Evolutionary conservation across 2,797 vertebrate genomes (phyloP), one percentile per base, ranked within the genome.

Genomic region (Naso thynnoides): DNA sequence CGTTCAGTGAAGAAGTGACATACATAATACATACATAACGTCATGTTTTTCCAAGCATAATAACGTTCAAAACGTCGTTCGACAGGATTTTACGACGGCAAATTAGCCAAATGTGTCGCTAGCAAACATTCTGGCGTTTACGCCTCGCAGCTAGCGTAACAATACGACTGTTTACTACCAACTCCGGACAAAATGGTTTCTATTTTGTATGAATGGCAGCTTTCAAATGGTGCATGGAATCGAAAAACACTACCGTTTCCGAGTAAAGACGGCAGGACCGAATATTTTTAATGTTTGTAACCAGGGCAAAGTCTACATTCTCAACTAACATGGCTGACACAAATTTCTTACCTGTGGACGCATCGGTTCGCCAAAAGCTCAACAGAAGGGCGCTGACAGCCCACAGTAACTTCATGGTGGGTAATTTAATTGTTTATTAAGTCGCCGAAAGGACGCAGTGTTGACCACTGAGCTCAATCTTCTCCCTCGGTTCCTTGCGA

Each of bases 341-440:
- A 4, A 31, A 70, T 63, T 50, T 76, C 89, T 91, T 93, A 96
- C 95, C 94, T 93, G 95, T 93, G 67, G 44, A 53, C 15, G 93
- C 92, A 19, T 72, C 79, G 56, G 88, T 86, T 75, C 76, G 76
- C 76, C 86, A 93, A 69, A 90, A 89, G 89, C 87, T 84, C 72
- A 93, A 21, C 41, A 94, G 66, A 53, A 95, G 83, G 84, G 86
- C 90, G 26, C 82, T 23, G 45, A 94, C 49, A 52, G 74, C 88
- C 86, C 89, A 91, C 26, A 95, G n/a, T 2, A 93, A 53, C 89
- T 87, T 87, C 94, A 94, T 94, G 65, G 59, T 59, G 24, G 31
- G 9, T 6, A 1, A 15, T 19, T 31, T 63, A 33, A 15, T n/a
- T 26, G 19, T 27, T 6, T 23, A 53, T 29, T 41, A 50, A 26